These are phyloP conservation scores for Proterorhinus semilunaris DNA, from an alignment of 2,113 vertebrate species.

Conservation along the genomic window DNA sequence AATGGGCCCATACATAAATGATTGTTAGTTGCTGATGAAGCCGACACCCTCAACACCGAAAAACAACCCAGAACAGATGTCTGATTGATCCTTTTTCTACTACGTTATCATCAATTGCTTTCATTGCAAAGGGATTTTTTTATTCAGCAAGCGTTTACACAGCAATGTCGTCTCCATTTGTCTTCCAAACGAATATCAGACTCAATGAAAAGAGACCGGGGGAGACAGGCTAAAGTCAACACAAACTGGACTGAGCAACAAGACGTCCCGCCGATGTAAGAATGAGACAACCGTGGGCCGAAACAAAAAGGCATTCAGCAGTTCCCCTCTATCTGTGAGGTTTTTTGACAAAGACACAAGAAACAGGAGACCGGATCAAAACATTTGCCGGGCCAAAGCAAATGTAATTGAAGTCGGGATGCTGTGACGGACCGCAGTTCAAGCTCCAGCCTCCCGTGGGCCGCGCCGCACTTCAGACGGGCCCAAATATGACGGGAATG, in stretches of 20 bases:
- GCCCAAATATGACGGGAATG: conserved; percentile 18
- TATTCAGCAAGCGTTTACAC: conserved; percentile 8
- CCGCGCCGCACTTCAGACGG: conserved; percentile 17
- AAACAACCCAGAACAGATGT: too few relatives aligned
- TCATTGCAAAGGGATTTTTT: conserved; percentile 19
- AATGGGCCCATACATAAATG: too few relatives aligned
- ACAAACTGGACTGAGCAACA: background rate
- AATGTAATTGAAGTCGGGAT: conserved; percentile 36
- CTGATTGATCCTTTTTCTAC: conserved; percentile 13
- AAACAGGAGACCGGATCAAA: conserved; percentile 19
- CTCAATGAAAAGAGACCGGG: background rate
- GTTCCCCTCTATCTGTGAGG: conserved; percentile 12
- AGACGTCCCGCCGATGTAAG: conserved; percentile 4
- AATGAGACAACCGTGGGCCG: conserved; percentile 7
- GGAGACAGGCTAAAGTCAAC: background rate
- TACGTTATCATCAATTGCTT: conserved; percentile 18
- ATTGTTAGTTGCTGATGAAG: too few relatives aligned
- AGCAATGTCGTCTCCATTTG: conserved; percentile 6
- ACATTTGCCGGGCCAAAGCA: conserved; percentile 34
- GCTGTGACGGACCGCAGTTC: conserved; percentile 16
- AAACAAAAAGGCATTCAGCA: conserved; percentile 16
- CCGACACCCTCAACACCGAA: too few relatives aligned
- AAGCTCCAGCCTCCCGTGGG: conserved; percentile 14
- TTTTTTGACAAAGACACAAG: conserved; percentile 23
- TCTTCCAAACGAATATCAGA: conserved; percentile 18